Conservation (phyloP, 2,113 vertebrate genomes). For the Beaufortia kweichowensis region DNA sequence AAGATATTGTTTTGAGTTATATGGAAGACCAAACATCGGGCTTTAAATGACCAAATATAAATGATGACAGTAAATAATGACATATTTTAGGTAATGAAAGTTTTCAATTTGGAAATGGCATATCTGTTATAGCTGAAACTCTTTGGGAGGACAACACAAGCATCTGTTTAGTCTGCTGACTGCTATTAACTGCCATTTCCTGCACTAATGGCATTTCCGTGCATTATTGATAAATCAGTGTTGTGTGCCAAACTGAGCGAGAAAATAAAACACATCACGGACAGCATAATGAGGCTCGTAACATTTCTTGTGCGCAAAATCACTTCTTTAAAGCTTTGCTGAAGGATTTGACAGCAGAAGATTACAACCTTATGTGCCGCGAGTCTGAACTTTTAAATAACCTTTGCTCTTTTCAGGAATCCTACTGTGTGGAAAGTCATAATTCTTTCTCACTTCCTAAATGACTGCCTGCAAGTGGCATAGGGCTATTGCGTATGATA, state of each 20-base stretch:
- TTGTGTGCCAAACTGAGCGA: slow-evolving; percentile 26
- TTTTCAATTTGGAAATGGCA: background rate
- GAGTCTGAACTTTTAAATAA: background rate
- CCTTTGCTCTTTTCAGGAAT: slow-evolving; percentile 7
- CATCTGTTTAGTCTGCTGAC: slow-evolving; percentile 22
- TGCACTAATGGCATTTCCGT: slow-evolving; percentile 23
- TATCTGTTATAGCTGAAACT: slow-evolving; percentile 17
- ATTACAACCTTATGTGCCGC: slow-evolving; percentile 19
- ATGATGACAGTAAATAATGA: no score
- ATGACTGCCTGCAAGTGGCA: background rate
- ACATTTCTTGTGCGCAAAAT: background rate
- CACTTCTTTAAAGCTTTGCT: background rate
- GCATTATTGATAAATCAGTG: slow-evolving; percentile 36
- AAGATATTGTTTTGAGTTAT: no score
- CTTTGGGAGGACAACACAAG: slow-evolving; percentile 25
- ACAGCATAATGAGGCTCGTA: background rate
- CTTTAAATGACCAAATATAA: no score
- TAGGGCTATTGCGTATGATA: no score
- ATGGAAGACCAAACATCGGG: no score
- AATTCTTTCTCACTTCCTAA: background rate
- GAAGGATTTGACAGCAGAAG: background rate
- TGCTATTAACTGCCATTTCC: slow-evolving; percentile 10
- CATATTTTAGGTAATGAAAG: no score
- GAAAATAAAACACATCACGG: slow-evolving; percentile 32
- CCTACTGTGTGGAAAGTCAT: background rate